Conservation (phyloP, 2,113 vertebrate genomes). For the Acanthochromis polyacanthus region DNA sequence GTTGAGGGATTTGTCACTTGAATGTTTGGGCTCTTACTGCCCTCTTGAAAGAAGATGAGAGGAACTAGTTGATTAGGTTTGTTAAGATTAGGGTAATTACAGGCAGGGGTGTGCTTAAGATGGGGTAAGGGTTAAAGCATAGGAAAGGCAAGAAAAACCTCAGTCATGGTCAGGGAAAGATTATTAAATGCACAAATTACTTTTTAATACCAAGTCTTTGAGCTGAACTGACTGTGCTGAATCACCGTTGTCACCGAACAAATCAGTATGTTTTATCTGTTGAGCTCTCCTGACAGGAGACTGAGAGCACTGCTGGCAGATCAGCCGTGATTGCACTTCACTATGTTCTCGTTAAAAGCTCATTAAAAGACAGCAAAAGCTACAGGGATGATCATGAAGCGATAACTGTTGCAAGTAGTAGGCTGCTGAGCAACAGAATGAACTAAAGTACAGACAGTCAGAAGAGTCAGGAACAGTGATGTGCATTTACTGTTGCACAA, state of each 20-base stretch:
- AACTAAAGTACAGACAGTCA: not conserved
- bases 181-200: too few species aligned
- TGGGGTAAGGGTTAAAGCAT: not conserved
- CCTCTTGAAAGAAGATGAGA: too few species aligned
- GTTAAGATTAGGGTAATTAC: not conserved
- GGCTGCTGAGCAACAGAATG: not conserved
- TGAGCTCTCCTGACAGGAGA: not conserved
- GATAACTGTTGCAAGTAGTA: not conserved
- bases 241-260: too few species aligned
- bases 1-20: not conserved
- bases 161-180: too few species aligned
- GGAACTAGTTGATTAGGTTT: not conserved
- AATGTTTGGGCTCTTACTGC: not conserved
- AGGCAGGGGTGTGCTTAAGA: not conserved
- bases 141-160: not conserved
- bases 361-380: constrained; percentile 2
- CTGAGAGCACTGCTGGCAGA: not conserved
- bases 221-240: too few species aligned
- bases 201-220: too few species aligned
- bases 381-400: not conserved
- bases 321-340: not conserved
- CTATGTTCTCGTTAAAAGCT: not conserved
- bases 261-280: not conserved
- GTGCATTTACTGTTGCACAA: too few species aligned
- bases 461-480: too few species aligned